These are phyloP conservation scores for Chinchilla lanigera DNA, from an alignment of 2,113 vertebrate genomes.

Conservation along the genomic window DNA sequence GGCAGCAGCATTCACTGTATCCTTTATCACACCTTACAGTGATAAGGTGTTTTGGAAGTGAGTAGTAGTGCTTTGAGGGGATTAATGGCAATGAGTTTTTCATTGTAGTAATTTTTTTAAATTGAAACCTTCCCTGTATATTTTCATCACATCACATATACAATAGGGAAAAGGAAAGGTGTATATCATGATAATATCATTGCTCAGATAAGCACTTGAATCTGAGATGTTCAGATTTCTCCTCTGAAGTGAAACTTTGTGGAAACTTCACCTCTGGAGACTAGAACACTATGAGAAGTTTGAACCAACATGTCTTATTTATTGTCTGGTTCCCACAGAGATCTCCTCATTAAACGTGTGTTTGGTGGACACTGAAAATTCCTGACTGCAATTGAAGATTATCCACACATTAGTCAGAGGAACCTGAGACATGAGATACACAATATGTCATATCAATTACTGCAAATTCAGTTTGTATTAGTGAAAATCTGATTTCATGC, in stretches of 20 bases:
- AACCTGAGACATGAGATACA: not conserved
- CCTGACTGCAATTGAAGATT: not conserved
- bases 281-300: not conserved
- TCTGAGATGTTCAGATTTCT: not conserved
- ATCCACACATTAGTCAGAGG: not conserved
- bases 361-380: not conserved
- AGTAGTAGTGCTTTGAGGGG: not conserved
- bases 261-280: not conserved
- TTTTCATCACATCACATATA: not conserved
- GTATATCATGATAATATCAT: not conserved
- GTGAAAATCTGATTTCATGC: not conserved
- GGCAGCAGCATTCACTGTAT: not conserved
- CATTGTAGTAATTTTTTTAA: not conserved
- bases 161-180: not conserved
- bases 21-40: not conserved
- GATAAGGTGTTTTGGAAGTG: not conserved
- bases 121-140: not conserved
- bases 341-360: not conserved
- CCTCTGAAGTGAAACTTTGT: not conserved
- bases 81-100: not conserved
- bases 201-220: not conserved
- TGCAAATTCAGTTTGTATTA: not conserved
- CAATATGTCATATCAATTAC: not conserved
- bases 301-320: not conserved
- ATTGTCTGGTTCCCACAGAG: not conserved